phyloP scores from a whole-genome alignment of 2,113 vertebrate species.

The Poicephalus meyeri region DNA sequence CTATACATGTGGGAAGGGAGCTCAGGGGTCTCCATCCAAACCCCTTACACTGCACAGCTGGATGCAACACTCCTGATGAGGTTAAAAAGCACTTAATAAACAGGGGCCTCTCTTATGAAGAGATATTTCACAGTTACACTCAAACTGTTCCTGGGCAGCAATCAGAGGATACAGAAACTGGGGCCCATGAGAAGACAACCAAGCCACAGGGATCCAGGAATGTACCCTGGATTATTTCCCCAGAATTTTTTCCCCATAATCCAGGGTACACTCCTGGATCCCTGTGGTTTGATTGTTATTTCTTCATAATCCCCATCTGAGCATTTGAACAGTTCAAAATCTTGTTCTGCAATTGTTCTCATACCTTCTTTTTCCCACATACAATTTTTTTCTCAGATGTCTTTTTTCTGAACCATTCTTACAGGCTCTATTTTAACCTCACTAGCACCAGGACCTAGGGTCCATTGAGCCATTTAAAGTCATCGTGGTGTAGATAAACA shows the following conservation, averaged over 20 bases:
- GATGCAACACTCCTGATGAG: neutral
- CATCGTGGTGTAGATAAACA: neutral
- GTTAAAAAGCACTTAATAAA: neutral
- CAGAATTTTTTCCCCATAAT: too few species aligned
- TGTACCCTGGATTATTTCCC: too few species aligned
- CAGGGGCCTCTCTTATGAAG: neutral
- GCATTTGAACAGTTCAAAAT: neutral
- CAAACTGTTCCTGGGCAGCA: neutral
- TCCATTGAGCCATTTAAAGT: neutral
- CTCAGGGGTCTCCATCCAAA: neutral
- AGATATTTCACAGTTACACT: rapidly evolving
- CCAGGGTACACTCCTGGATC: too few species aligned
- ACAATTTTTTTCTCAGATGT: neutral
- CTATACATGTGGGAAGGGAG: neutral
- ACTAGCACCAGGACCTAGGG: rapidly evolving
- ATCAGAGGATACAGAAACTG: neutral
- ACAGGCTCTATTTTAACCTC: neutral
- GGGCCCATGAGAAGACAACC: neutral
- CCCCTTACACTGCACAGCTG: neutral
- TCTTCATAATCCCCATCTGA: neutral
- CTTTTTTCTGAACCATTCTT: neutral
- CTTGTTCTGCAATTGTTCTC: neutral
- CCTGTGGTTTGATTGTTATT: neutral
- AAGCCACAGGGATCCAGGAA: neutral
- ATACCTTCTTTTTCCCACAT: neutral